Evolutionary conservation across 2,113 vertebrate species (phyloP), one percentile per base, ranked within the genome.

Genomic region (Anhinga anhinga): DNA sequence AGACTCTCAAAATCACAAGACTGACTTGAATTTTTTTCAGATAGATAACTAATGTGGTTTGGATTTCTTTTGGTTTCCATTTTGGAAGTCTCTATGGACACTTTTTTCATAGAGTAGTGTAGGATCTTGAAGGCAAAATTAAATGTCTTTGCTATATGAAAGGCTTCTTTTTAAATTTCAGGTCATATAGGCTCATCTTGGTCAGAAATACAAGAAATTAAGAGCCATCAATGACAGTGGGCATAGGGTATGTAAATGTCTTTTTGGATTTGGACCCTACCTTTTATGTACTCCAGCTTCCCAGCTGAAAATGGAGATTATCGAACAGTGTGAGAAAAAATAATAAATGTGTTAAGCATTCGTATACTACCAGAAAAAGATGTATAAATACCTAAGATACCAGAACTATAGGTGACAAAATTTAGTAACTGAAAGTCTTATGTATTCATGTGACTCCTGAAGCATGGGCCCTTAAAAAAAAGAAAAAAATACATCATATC

Each of bases 221-320:
- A 56, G 18, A 77, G 10, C 12, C 8, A 9, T 52, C 36, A 45
- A 13, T 58, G 18, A 30, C 23, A 34, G 15, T 9, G 7, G 5
- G 5, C 7, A 4, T 34, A 65, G 13, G 3, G 1, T 29, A 66
- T 16, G 7, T 40, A 77, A 86, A 77, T 7, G 4, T 2, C 1
- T 34, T 67, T 82, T 49, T 62, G 7, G 11, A 40, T 82, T 72
- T 80, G 23, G 11, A 4, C 3, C 10, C 1, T 56, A 2, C 5
- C 1, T 63, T 80, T 12, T 86, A 23, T 11, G 9, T 65, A 82
- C 4, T 8, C 10, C 27, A 65, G 4, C 3, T 69, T 90, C 40
- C 21, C 56, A 90, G 7, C 0, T 15, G 9, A 50, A 94, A 55
- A 26, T 20, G 3, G 5, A 49, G 3, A 47, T 61, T 69, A 36